These are phyloP conservation scores for Bombus terrestris DNA, from an alignment of 1,140 invertebrate species.

Conservation along the genomic window DNA sequence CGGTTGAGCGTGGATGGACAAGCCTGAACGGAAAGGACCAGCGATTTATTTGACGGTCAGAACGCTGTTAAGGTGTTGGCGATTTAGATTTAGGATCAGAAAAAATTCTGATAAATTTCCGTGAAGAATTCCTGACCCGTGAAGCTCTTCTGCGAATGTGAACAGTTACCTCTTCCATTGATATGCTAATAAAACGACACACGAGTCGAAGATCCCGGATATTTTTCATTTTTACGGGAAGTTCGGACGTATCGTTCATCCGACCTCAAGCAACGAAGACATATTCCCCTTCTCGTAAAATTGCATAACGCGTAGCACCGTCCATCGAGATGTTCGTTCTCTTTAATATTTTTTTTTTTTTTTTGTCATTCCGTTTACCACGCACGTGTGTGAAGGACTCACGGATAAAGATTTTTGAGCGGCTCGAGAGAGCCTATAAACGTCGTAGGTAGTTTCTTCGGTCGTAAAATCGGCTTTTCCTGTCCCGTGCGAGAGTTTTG, in stretches of 20 bases:
- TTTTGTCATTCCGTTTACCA: background rate
- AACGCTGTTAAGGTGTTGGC: constrained; percentile 26
- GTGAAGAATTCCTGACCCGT: background rate
- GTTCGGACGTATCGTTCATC: background rate
- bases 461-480: constrained; percentile 22
- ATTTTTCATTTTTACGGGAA: constrained; percentile 18
- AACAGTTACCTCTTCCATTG: constrained; percentile 1
- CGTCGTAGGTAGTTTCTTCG: background rate
- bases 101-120: constrained; percentile 59
- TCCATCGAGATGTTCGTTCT: background rate
- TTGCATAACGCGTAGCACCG: constrained; percentile 1
- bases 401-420: background rate
- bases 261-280: background rate
- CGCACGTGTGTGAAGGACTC: background rate
- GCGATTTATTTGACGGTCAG: constrained; percentile 53
- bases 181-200: constrained; percentile 15
- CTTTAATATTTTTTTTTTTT: background rate
- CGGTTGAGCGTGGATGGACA: constrained; percentile 9
- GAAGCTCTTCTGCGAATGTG: constrained; percentile 7
- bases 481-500: background rate
- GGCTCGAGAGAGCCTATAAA: background rate
- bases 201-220: background rate
- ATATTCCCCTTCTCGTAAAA: background rate
- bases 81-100: constrained; percentile 46
- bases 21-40: constrained; percentile 2